Percentiles rank a stretch among this genome's conserved stretches.
phyloP scores from a whole-genome alignment of 2,888 invertebrate species.

The Idaea dimidiata region DNA sequence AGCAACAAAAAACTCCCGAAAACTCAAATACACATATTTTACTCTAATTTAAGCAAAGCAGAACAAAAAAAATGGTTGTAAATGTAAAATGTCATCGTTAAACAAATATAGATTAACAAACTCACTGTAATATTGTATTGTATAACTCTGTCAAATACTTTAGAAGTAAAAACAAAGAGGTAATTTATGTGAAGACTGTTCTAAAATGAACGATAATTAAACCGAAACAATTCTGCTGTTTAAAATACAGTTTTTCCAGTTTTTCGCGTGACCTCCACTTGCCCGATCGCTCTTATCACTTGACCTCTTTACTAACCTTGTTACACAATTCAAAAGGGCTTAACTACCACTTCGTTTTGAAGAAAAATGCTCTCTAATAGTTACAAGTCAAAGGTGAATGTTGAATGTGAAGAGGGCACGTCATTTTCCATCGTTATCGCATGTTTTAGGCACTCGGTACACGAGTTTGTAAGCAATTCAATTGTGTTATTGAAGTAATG shows the following conservation, averaged over 20 bases:
- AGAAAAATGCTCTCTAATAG: constrained; percentile 35
- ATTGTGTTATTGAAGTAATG: constrained; percentile 37
- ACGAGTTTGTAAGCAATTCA: constrained; percentile 50
- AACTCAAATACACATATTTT: no score
- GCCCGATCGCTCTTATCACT: constrained; percentile 61
- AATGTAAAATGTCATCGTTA: no score
- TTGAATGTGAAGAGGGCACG: constrained; percentile 22
- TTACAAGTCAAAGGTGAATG: constrained; percentile 27
- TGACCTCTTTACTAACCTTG: constrained; percentile 70
- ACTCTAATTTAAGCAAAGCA: no score
- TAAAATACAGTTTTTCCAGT: constrained; percentile 50
- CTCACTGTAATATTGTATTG: background rate
- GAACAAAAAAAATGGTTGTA: no score
- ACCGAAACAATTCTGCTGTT: constrained; percentile 6
- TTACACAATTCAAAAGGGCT: constrained; percentile 35
- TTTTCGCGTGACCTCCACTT: constrained; percentile 64
- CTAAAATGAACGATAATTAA: background rate
- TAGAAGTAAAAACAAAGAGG: background rate
- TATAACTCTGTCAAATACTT: background rate
- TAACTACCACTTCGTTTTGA: constrained; percentile 26
- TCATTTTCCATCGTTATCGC: constrained; percentile 62
- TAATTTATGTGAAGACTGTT: background rate
- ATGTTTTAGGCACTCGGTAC: constrained; percentile 59
- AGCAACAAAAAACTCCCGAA: no score
- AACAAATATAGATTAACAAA: no score